phyloP scores from a whole-genome alignment of 2,888 invertebrate species.

The Pyrgus malvae region DNA sequence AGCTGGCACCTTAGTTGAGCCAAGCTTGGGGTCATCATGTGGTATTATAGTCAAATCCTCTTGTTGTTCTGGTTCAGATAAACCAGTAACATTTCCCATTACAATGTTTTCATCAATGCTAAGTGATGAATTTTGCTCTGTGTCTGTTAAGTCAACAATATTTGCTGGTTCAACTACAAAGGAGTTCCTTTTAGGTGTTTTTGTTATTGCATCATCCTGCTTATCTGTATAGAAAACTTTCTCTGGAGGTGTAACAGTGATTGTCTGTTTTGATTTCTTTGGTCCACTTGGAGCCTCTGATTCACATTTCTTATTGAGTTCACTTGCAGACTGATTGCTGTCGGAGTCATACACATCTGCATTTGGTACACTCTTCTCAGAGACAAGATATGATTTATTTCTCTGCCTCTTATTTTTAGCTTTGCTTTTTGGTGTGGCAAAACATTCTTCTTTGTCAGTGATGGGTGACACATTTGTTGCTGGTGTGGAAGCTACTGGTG shows the following conservation, averaged over 20 bases:
- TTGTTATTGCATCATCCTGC: constrained; percentile 31
- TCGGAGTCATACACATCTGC: constrained; percentile 83
- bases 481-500: constrained; percentile 44
- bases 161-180: constrained; percentile 35
- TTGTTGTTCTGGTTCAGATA: constrained; percentile 40
- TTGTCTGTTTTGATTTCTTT: constrained; percentile 4
- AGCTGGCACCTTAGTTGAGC: constrained; percentile 69
- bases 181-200: constrained; percentile 35
- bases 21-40: constrained; percentile 50
- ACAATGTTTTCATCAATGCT: constrained; percentile 61
- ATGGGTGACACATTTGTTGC: constrained; percentile 36
- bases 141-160: constrained; percentile 57
- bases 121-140: not conserved
- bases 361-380: constrained; percentile 61
- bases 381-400: constrained; percentile 60
- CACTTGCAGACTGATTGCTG: constrained; percentile 68
- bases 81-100: constrained; percentile 70
- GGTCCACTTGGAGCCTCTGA: constrained; percentile 43
- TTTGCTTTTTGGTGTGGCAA: constrained; percentile 76
- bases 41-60: constrained; percentile 14
- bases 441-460: constrained; percentile 54
- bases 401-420: constrained; percentile 68
- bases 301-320: constrained; percentile 52
- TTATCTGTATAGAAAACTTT: not conserved
- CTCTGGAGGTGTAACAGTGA: not conserved